Conservation (phyloP, 2,113 vertebrate species). For the Aplodontia rufa region DNA sequence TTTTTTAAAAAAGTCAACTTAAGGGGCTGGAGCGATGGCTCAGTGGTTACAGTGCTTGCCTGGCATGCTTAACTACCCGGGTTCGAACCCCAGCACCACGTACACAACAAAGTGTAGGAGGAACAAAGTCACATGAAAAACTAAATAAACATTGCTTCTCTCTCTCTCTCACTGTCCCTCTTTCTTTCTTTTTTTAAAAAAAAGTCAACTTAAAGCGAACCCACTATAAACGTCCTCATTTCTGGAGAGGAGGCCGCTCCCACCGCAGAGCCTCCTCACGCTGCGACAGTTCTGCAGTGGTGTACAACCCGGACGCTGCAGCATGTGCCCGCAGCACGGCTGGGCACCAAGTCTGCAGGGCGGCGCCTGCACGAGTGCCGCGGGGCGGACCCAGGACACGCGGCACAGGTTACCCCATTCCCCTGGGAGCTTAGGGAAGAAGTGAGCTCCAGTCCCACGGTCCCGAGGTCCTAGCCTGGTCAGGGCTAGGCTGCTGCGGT, state of each 20-base stretch:
- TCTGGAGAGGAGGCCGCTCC: not conserved
- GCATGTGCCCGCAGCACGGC: accelerated
- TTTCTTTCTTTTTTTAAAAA: too few species aligned
- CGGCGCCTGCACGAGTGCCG: accelerated
- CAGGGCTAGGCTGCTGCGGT: not conserved
- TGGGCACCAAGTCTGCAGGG: not conserved
- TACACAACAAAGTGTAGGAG: too few species aligned
- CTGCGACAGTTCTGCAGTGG: not conserved
- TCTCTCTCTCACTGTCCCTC: too few species aligned
- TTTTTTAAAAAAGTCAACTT: too few species aligned
- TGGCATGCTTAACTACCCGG: too few species aligned
- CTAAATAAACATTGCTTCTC: too few species aligned
- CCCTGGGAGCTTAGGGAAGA: not conserved
- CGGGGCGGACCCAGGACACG: not conserved
- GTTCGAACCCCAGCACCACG: too few species aligned
- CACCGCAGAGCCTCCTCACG: not conserved
- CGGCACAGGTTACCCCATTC: accelerated
- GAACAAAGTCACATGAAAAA: too few species aligned
- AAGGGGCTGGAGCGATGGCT: too few species aligned
- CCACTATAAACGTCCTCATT: not conserved
- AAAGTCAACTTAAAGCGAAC: not conserved
- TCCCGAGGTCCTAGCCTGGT: not conserved
- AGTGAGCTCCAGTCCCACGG: accelerated
- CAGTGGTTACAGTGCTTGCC: too few species aligned
- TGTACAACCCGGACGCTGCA: not conserved